Percentiles rank a stretch among this genome's conserved stretches.
Conservation (phyloP, 2,113 vertebrate species). For the Cephalopholis sonnerati region DNA sequence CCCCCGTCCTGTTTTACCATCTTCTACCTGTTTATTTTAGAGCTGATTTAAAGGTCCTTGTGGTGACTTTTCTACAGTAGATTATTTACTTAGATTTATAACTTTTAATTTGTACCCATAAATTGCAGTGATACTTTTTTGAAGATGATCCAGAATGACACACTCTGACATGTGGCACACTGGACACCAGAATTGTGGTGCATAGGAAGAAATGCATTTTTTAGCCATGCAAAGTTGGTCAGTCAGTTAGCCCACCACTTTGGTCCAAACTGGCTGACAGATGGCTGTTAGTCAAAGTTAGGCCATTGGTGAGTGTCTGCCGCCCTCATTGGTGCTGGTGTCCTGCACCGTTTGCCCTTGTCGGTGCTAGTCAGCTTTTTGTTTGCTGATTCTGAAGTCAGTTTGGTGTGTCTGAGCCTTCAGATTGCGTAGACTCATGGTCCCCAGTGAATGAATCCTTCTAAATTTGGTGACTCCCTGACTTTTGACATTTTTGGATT, state of each 20-base stretch:
- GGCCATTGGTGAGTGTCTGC: too few species aligned
- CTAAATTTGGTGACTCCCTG: too few species aligned
- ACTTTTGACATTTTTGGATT: too few species aligned
- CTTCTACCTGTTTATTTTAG: background rate
- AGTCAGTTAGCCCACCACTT: background rate
- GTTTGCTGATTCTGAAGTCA: too few species aligned
- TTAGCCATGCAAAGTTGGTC: background rate
- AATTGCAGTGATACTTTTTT: background rate
- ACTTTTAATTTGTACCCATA: background rate
- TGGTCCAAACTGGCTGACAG: background rate
- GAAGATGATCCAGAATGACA: too few species aligned
- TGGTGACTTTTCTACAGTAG: background rate
- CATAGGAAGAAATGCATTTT: background rate
- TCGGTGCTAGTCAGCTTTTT: too few species aligned
- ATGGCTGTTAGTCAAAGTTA: too few species aligned
- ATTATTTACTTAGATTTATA: background rate
- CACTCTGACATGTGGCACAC: background rate
- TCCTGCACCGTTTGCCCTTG: too few species aligned
- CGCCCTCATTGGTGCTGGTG: too few species aligned
- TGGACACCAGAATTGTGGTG: background rate
- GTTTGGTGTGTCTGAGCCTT: too few species aligned
- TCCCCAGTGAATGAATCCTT: too few species aligned
- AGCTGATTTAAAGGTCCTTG: background rate
- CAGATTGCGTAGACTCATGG: too few species aligned
- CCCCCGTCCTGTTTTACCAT: background rate